Evolutionary conservation across 1,140 invertebrate genomes (phyloP).

Genomic region (Neodiprion lecontei): DNA sequence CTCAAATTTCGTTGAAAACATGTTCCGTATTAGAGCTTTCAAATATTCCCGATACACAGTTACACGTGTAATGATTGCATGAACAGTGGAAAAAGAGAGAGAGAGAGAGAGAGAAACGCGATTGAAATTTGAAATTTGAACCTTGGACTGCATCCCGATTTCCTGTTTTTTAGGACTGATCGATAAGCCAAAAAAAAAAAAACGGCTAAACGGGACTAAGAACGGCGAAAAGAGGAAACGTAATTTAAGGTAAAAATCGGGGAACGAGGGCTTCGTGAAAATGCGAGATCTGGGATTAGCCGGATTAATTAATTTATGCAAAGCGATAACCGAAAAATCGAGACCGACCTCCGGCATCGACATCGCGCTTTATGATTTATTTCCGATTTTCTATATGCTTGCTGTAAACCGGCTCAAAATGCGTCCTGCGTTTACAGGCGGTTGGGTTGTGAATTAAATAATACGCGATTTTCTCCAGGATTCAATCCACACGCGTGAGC

Average conservation of each 20-base stretch:
- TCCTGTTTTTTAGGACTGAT: neutral
- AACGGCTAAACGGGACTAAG: neutral
- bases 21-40: too few species aligned
- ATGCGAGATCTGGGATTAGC: slow-evolving; percentile 32
- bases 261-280: slow-evolving; percentile 3
- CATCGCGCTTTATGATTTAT: slow-evolving; percentile 27
- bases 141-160: too few species aligned
- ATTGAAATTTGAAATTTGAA: too few species aligned
- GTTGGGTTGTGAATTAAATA: too few species aligned
- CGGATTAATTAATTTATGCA: slow-evolving; percentile 44
- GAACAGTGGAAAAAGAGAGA: neutral
- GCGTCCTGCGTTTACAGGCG: too few species aligned
- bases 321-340: slow-evolving; percentile 38
- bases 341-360: slow-evolving; percentile 17
- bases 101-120: slow-evolving; percentile 1
- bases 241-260: slow-evolving; percentile 18
- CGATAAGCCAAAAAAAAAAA: neutral
- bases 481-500: too few species aligned
- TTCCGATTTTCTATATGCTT: neutral
- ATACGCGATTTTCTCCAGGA: too few species aligned
- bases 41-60: too few species aligned
- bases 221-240: slow-evolving; percentile 10
- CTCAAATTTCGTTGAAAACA: too few species aligned
- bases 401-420: too few species aligned
- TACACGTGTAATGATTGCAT: neutral